A percentile compares a stretch with the other conserved stretches of the same genome.
Conservation (phyloP, 2,113 vertebrate genomes). For the Balaeniceps rex region DNA sequence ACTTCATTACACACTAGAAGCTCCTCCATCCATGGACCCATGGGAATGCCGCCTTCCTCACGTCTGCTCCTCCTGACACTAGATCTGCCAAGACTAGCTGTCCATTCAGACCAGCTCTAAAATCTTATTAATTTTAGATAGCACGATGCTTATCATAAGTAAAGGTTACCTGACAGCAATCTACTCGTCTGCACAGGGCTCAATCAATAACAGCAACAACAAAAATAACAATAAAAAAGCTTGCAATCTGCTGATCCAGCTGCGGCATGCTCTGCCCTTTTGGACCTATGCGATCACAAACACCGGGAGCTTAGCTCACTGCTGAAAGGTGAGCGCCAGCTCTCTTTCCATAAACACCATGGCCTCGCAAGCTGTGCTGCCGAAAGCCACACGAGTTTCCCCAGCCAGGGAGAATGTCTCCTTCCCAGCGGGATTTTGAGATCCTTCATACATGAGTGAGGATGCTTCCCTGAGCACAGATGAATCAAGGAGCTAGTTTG, state of each 20-base stretch:
- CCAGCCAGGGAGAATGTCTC: neutral
- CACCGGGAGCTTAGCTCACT: neutral
- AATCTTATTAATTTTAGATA: neutral
- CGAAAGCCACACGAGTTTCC: neutral
- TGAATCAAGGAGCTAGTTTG: neutral
- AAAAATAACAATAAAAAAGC: neutral
- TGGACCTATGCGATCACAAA: neutral
- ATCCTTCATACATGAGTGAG: neutral
- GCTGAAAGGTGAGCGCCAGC: neutral
- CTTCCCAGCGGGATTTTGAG: neutral
- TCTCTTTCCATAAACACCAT: neutral
- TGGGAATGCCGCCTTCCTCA: neutral
- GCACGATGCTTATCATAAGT: neutral
- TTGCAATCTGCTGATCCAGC: neutral
- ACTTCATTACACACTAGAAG: neutral
- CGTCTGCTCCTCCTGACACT: neutral
- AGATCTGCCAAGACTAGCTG: neutral
- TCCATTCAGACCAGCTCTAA: neutral
- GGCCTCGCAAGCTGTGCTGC: neutral
- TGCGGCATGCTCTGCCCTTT: neutral
- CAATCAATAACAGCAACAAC: neutral
- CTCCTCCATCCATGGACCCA: neutral
- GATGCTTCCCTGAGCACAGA: neutral
- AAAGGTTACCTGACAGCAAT: neutral
- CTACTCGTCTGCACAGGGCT: neutral